Percentiles rank a stretch among this genome's conserved stretches.
These are phyloP conservation scores for Nansenia antarctica DNA, from an alignment of 2,113 vertebrate species.

Conservation along the genomic window DNA sequence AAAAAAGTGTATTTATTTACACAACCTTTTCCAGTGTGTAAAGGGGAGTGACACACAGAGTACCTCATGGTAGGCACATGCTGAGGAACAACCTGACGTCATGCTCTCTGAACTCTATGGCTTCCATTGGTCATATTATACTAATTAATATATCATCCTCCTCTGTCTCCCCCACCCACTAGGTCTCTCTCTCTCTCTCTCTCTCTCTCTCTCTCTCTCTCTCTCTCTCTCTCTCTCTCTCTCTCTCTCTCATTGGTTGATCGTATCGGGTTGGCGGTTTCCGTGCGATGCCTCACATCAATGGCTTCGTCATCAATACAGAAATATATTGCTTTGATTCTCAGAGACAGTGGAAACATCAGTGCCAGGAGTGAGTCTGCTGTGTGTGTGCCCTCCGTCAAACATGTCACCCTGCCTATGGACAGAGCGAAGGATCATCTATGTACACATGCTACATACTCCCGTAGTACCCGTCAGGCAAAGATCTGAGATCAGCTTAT, in stretches of 20 bases:
- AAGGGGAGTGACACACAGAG: background rate
- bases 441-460: constrained; percentile 74
- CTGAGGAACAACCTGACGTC: background rate
- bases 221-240: background rate
- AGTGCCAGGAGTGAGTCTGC: constrained; percentile 55
- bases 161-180: too few species aligned
- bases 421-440: constrained; percentile 57
- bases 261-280: too few species aligned
- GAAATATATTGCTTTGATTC: constrained; percentile 75
- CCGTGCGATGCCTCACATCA: too few species aligned
- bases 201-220: too few species aligned
- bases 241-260: background rate
- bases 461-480: constrained; percentile 43
- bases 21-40: background rate
- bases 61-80: background rate
- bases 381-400: too few species aligned
- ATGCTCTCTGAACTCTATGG: background rate
- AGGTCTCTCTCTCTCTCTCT: too few species aligned
- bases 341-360: constrained; percentile 49
- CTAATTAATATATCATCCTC: background rate
- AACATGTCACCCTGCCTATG: constrained; percentile 57
- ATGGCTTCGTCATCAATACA: constrained; percentile 63
- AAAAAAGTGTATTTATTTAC: background rate
- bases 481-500: constrained; percentile 22
- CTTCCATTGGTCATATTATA: background rate